phyloP scores from a whole-genome alignment of 2,797 vertebrate genomes.

The Leuciscus waleckii region DNA sequence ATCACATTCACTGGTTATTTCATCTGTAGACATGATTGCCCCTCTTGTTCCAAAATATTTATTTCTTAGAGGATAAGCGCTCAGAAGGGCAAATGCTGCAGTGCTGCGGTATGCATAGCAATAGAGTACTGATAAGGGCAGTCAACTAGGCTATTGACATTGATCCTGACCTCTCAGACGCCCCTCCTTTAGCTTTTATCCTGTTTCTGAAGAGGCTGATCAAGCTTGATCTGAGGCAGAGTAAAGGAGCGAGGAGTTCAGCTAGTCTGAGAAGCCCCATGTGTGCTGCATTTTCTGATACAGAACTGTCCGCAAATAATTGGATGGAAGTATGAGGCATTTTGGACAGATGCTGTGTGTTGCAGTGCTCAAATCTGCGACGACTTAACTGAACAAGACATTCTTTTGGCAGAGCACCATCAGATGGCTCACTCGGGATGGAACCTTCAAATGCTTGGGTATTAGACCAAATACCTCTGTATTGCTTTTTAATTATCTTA shows the following conservation, averaged over 20 bases:
- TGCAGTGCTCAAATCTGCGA: constrained; percentile 36
- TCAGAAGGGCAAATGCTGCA: constrained; percentile 40
- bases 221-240: constrained; percentile 32
- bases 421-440: constrained; percentile 15
- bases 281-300: constrained; percentile 22
- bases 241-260: constrained; percentile 13
- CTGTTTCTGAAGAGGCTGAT: constrained; percentile 43
- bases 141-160: constrained; percentile 45
- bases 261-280: constrained; percentile 25
- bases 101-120: constrained; percentile 35
- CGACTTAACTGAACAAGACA: constrained; percentile 35
- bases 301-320: constrained; percentile 40
- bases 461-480: constrained; percentile 20
- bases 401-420: constrained; percentile 6
- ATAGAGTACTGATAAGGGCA: constrained; percentile 41
- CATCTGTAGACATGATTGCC: constrained; percentile 14
- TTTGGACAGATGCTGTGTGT: constrained; percentile 48
- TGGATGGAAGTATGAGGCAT: constrained; percentile 33
- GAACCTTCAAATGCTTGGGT: neutral
- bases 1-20: constrained; percentile 20
- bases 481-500: neutral
- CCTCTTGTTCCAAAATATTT: constrained; percentile 40
- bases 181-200: constrained; percentile 40
- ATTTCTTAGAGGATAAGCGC: constrained; percentile 23
- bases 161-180: constrained; percentile 42